Evolutionary conservation across 1,140 invertebrate species (phyloP), one percentile per base, ranked within the genome.

Genomic region (Penaeus vannamei): DNA sequence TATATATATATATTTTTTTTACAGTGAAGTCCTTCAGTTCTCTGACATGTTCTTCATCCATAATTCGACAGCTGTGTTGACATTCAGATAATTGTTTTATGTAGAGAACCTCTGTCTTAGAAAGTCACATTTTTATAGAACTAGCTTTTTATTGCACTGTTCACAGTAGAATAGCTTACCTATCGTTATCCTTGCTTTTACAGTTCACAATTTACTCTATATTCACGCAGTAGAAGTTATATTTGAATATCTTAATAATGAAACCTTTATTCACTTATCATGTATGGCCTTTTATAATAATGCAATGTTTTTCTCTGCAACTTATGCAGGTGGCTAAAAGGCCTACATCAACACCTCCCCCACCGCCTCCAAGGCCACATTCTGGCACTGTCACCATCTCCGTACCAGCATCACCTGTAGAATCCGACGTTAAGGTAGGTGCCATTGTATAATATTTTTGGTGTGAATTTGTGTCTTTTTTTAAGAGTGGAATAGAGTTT

Each of bases 301-400:
- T 17, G 53, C 53, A 53, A 14, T 53, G n/a, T 19, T 81, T 81
- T 19, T 42, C n/a, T 26, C 17, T 81, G 46, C 23, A 17, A 36
- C n/a, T 26, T 22, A 42, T 59, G 14, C 82, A 90, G 90, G 90
- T 90, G 59, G 85, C 90, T 42, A 90, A 87, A 36, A 76, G 89
- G 26, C 89, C 89, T 17, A 79, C 89, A 10, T 83, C 85, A n/a
- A 84, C 90, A 17, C 90, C 90, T n/a, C 90, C 85, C 22, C 90
- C 90, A 53, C 90, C 85, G 17, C 90, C 90, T 23, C 90, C 86
- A 42, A 26, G 79, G 20, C 86, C 86, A 53, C 86, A 64, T 60
- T 82, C 90, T 20, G 87, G 82, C 53, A 86, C 85, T 19, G 85
- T 90, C 64, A 90, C 90, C 79, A 90, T 90, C 85, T 87, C 90